Conservation (phyloP, 2,888 invertebrate genomes). For the Drosophila diplacantha region DNA sequence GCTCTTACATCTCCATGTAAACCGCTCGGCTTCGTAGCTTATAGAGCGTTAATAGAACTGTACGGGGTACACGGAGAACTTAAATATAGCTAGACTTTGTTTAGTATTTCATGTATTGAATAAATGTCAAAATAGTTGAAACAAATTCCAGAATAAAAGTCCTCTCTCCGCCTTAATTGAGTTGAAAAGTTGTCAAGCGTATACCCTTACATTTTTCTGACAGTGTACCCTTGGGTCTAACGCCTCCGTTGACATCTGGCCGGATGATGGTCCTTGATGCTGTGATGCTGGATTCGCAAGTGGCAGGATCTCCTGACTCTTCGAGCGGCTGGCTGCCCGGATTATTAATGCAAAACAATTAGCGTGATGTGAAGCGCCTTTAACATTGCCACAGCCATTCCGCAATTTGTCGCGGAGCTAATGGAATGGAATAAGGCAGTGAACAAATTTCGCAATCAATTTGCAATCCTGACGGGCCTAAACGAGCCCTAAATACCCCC, state of each 20-base stretch:
- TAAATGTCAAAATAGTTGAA: neutral
- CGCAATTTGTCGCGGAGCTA: conserved; percentile 18
- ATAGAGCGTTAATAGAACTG: conserved; percentile 29
- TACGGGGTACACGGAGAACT: neutral
- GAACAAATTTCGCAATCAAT: conserved; percentile 22
- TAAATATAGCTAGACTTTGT: no score
- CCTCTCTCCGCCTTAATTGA: neutral
- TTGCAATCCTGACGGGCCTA: conserved; percentile 7
- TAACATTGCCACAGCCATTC: conserved; percentile 40
- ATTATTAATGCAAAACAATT: conserved; percentile 54
- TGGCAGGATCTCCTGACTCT: conserved; percentile 4
- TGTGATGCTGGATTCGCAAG: conserved; percentile 11
- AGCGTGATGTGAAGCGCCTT: conserved; percentile 38
- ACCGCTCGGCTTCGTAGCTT: conserved; percentile 17
- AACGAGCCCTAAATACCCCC: conserved; percentile 10
- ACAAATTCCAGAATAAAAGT: neutral
- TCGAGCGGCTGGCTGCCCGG: neutral
- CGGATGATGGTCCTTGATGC: conserved; percentile 21
- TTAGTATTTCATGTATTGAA: neutral
- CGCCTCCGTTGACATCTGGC: conserved; percentile 17
- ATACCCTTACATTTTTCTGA: neutral
- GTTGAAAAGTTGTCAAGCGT: neutral
- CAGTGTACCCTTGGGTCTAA: conserved; percentile 1
- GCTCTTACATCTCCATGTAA: conserved; percentile 6
- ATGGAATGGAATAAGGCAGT: conserved; percentile 18